Evolutionary conservation across 2,888 invertebrate species (phyloP), one percentile per base, ranked within the genome.

Genomic region (Eustalomyia histrio): DNA sequence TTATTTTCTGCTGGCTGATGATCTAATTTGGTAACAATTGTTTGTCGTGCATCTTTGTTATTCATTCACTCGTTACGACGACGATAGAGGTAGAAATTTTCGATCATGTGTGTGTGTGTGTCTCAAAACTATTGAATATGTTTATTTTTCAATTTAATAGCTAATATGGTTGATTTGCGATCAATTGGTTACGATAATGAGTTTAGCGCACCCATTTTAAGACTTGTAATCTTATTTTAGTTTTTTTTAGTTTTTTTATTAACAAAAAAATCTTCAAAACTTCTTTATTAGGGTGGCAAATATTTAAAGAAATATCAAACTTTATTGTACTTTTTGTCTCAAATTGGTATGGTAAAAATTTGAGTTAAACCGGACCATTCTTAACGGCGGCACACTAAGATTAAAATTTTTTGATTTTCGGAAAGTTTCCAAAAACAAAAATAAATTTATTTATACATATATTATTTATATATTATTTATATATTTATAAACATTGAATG

Each of bases 1-100:
- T n/a, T 33, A 55, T 17, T 17, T n/a, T 47, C n/a, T 12, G 4
- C 60, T 55, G 80, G 83, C 86, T 88, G 89, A 88, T 89, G 88
- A 88, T 88, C 88, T 89, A 88, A 88, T 88, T 88, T 88, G 87
- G 88, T 88, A 88, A 88, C 87, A 88, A 87, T 88, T 88, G 88
- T 88, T 87, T 88, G 88, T 88, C 88, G 89, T 88, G 84, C 84
- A 83, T 83, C 81, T 83, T 79, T 69, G 75, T 67, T 64, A 68
- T 80, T 82, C 68, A 76, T 53, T 76, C 63, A 73, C 47, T 83
- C 72, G 74, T 79, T 75, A 73, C 71, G 61, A 80, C 17, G 7
- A 29, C 29, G 29, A 4, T 29, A 29, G 29, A 76, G 73, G 68
- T 79, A 76, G 43, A 75, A 55, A 39, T 55, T 61, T 61, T 17